These are phyloP conservation scores for Chrysolina oricalcia DNA, from an alignment of 2,888 invertebrate genomes.

Conservation along the genomic window DNA sequence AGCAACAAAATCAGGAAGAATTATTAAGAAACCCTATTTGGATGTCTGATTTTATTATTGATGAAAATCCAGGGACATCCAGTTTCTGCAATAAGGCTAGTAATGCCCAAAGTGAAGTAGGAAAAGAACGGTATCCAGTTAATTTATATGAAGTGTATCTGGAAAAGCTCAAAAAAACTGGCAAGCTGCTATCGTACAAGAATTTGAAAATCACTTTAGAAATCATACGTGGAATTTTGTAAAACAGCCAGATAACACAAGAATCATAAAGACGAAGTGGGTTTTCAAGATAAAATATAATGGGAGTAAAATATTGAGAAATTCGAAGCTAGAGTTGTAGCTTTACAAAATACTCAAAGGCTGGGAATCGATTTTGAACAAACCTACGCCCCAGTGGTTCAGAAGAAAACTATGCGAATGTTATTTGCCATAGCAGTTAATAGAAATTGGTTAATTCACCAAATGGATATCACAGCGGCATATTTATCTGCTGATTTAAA, in stretches of 20 bases:
- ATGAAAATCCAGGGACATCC: no score
- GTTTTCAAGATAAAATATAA: background rate
- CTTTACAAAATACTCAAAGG: background rate
- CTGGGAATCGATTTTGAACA: background rate
- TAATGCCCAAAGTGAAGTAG: no score
- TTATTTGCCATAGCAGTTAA: background rate
- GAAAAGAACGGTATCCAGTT: no score
- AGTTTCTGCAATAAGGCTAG: no score
- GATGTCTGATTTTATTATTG: no score
- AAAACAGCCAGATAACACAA: background rate
- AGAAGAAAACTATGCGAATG: background rate
- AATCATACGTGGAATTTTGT: background rate
- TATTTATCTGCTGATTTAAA: background rate
- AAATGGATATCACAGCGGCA: background rate
- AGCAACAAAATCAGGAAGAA: no score
- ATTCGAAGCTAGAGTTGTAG: background rate
- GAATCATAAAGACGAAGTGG: background rate
- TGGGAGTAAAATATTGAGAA: background rate
- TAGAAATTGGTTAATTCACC: background rate
- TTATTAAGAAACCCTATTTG: no score
- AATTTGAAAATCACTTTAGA: background rate
- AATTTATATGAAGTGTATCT: background rate
- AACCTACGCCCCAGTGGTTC: background rate
- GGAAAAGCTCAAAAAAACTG: background rate
- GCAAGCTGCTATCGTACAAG: background rate